These are phyloP conservation scores for Phrynosoma platyrhinos DNA, from an alignment of 2,113 vertebrate genomes.

Conservation along the genomic window DNA sequence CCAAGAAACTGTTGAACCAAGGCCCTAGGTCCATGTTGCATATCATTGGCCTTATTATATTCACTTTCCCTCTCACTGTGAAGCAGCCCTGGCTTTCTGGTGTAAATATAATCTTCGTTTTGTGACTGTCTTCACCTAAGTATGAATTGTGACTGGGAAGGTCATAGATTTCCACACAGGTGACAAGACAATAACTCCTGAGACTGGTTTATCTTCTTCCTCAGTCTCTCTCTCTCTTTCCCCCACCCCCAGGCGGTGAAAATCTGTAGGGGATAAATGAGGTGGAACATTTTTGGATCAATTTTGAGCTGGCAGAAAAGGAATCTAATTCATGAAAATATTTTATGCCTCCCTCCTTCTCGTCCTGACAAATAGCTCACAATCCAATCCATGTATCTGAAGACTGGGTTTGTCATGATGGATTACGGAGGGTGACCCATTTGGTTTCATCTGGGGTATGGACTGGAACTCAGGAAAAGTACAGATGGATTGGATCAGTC, in stretches of 20 bases:
- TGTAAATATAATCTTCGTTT: not conserved
- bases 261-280: constrained; percentile 22
- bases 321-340: constrained; percentile 1
- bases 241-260: constrained; percentile 17
- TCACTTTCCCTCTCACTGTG: not conserved
- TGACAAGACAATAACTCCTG: constrained; percentile 55
- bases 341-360: accelerated
- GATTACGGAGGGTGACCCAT: not conserved
- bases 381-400: not conserved
- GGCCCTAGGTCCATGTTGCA: too few species aligned
- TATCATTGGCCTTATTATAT: not conserved
- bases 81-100: not conserved
- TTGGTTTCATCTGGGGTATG: not conserved
- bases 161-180: constrained; percentile 55
- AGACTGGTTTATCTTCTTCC: constrained; percentile 30
- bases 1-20: too few species aligned
- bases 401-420: not conserved
- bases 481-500: not conserved
- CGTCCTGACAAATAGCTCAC: constrained; percentile 17
- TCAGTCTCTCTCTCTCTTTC: not conserved
- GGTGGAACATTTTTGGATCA: constrained; percentile 41
- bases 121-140: not conserved
- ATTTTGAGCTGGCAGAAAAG: constrained; percentile 34
- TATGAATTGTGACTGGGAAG: constrained; percentile 46
- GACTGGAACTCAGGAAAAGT: not conserved